Evolutionary conservation across 2,113 vertebrate species (phyloP).

Genomic region (Candoia aspera): DNA sequence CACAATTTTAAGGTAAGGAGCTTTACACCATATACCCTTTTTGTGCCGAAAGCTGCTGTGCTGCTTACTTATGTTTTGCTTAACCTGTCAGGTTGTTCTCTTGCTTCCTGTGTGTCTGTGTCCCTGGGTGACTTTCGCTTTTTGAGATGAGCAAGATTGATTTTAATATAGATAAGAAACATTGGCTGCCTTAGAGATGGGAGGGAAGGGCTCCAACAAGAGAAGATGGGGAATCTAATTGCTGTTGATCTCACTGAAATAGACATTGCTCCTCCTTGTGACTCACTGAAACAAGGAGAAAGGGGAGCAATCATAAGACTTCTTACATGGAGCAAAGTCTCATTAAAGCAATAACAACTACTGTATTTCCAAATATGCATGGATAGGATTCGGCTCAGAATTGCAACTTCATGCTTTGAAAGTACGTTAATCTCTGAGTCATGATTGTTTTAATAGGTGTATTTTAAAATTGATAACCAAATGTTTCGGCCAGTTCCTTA

Average conservation of each 20-base stretch:
- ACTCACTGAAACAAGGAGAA: not conserved
- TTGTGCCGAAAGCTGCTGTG: not conserved
- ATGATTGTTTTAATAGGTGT: not conserved
- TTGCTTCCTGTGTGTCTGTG: not conserved
- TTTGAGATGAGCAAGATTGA: slow-evolving; percentile 9
- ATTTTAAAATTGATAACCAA: not conserved
- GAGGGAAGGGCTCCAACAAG: not conserved
- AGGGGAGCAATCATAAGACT: not conserved
- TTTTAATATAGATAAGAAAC: not conserved
- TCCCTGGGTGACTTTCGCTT: not conserved
- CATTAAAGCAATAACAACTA: not conserved
- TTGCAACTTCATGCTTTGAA: not conserved
- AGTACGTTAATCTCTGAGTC: not conserved
- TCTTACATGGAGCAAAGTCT: not conserved
- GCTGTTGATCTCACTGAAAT: not conserved
- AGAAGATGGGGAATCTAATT: not conserved
- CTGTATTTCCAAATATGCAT: not conserved
- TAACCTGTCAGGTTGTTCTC: not conserved
- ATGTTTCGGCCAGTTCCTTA: too few species aligned
- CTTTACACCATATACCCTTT: not conserved
- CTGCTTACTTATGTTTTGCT: not conserved
- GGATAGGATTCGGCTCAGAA: not conserved
- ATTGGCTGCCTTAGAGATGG: slow-evolving; percentile 30
- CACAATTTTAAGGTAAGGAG: slow-evolving; percentile 98
- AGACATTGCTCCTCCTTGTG: not conserved